Evolutionary conservation across 1,140 invertebrate species (phyloP).

Genomic region (Dreissena rostriformis): DNA sequence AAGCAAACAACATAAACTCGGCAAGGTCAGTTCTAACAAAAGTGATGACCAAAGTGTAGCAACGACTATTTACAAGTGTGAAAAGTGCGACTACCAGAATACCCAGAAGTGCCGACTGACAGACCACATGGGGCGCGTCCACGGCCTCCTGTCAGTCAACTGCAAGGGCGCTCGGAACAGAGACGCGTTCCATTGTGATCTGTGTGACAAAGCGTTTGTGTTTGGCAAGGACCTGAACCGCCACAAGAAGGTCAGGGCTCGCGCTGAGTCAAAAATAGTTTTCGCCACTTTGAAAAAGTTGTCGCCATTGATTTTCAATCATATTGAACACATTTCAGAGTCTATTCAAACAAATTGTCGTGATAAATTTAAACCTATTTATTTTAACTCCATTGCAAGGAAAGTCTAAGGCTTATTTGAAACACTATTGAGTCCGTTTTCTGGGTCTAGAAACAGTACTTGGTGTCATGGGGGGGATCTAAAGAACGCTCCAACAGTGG

Average conservation of each 20-base stretch:
- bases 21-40: background rate
- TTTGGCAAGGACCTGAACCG: slow-evolving; percentile 69
- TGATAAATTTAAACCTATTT: too few relatives aligned
- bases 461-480: too few relatives aligned
- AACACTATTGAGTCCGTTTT: too few relatives aligned
- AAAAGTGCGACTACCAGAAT: slow-evolving; percentile 51
- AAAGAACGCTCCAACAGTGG: too few relatives aligned
- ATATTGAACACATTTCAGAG: too few relatives aligned
- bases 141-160: slow-evolving; percentile 37
- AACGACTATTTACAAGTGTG: slow-evolving; percentile 38
- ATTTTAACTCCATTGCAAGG: too few relatives aligned
- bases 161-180: slow-evolving; percentile 40
- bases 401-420: too few relatives aligned
- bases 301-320: too few relatives aligned
- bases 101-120: slow-evolving; percentile 18
- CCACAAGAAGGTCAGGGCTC: slow-evolving; percentile 60
- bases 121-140: slow-evolving; percentile 42
- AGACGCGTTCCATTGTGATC: slow-evolving; percentile 63
- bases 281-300: too few relatives aligned
- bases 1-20: background rate
- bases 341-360: too few relatives aligned
- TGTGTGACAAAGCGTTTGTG: slow-evolving; percentile 68
- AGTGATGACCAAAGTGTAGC: background rate
- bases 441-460: too few relatives aligned
- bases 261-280: too few relatives aligned